These are phyloP conservation scores for Taenioides sp. DNA, from an alignment of 2,797 vertebrate genomes.

Conservation along the genomic window DNA sequence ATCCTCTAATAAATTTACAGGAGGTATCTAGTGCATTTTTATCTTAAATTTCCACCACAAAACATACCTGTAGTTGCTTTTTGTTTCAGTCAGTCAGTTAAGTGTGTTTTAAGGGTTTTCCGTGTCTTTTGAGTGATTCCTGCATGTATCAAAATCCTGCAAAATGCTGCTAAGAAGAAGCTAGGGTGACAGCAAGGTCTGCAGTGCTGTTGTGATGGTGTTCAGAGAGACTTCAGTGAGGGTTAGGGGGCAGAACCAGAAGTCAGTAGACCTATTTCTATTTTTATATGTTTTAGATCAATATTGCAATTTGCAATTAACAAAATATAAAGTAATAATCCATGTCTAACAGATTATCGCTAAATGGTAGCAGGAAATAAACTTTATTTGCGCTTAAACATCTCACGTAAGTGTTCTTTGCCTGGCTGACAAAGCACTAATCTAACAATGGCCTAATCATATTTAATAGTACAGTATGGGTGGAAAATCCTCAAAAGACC, in stretches of 20 bases:
- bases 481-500: constrained; percentile 25
- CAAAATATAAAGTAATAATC: neutral
- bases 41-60: neutral
- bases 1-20: constrained; percentile 83
- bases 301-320: neutral
- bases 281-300: neutral
- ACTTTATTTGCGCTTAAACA: neutral
- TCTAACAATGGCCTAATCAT: constrained; percentile 63
- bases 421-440: constrained; percentile 14
- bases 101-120: no score
- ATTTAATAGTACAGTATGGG: constrained; percentile 54
- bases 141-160: no score
- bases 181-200: no score
- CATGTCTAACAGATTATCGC: neutral
- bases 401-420: neutral
- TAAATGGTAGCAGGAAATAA: constrained; percentile 22
- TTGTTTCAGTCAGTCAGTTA: no score
- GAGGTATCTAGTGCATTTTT: constrained; percentile 44
- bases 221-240: neutral
- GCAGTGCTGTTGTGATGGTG: neutral
- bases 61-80: neutral
- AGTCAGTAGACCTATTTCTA: no score
- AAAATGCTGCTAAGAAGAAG: no score
- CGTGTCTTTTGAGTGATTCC: no score
- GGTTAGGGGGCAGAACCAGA: neutral